Conservation (phyloP, 2,888 invertebrate species). For the Chrysina gloriosa region DNA sequence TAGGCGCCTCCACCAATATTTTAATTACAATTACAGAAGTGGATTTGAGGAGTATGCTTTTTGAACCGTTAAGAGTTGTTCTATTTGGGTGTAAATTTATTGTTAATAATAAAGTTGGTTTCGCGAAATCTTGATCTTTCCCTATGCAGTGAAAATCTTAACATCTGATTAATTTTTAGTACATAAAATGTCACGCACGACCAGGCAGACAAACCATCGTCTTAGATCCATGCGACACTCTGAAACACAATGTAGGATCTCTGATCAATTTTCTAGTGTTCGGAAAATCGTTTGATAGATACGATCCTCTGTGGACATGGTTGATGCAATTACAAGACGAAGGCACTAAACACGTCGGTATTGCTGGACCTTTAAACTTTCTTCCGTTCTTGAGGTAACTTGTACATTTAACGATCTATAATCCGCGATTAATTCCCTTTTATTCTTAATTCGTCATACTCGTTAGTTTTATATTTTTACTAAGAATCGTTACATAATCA, state of each 20-base stretch:
- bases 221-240: conserved; percentile 68
- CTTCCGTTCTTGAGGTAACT: conserved; percentile 80
- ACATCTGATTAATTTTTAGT: conserved; percentile 40
- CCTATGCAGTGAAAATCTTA: background rate
- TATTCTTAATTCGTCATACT: no score
- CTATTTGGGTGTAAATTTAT: no score
- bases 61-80: no score
- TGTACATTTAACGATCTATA: no score
- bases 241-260: conserved; percentile 82
- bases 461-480: no score
- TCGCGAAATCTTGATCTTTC: no score
- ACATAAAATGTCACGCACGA: conserved; percentile 45
- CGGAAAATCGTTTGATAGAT: conserved; percentile 75
- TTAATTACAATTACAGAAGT: no score
- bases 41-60: no score
- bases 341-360: conserved; percentile 84
- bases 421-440: no score
- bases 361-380: conserved; percentile 87
- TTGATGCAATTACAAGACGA: conserved; percentile 83
- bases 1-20: no score
- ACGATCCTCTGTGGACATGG: conserved; percentile 82
- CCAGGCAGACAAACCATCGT: conserved; percentile 42
- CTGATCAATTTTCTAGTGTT: conserved; percentile 82
- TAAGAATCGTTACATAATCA: background rate
- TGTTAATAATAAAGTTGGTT: no score